Percentiles rank a stretch among this genome's conserved stretches.
phyloP scores from a whole-genome alignment of 1,140 invertebrate species.

The Camponotus floridanus region DNA sequence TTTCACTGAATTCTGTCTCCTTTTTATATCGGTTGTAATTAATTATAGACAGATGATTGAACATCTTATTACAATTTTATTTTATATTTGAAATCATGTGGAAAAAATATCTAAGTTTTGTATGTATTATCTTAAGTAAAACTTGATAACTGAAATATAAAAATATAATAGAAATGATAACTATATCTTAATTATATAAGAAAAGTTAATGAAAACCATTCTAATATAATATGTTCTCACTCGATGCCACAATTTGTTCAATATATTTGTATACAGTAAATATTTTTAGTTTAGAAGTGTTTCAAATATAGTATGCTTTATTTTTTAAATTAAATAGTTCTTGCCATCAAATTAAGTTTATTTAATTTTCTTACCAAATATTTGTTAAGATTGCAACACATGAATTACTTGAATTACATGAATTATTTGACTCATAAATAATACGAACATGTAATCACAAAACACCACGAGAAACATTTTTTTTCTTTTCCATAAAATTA shows the following conservation, averaged over 20 bases:
- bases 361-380: not conserved
- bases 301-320: not conserved
- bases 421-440: constrained; percentile 4
- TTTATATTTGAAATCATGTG: not conserved
- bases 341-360: not conserved
- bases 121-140: not conserved
- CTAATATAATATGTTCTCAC: not conserved
- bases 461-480: not conserved
- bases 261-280: not conserved
- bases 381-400: not conserved
- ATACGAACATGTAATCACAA: not conserved
- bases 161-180: not conserved
- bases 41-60: not conserved
- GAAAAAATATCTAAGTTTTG: not conserved
- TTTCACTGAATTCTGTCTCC: constrained; percentile 30
- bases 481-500: constrained; percentile 19
- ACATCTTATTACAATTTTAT: not conserved
- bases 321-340: not conserved
- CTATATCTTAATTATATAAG: not conserved
- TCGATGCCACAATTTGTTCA: not conserved
- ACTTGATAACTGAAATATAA: no score
- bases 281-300: not conserved
- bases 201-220: not conserved
- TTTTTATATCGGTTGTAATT: constrained; percentile 44
- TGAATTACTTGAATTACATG: not conserved